Base-by-base conservation (phyloP, 2,797 vertebrate species). In the Platalea minor region DNA sequence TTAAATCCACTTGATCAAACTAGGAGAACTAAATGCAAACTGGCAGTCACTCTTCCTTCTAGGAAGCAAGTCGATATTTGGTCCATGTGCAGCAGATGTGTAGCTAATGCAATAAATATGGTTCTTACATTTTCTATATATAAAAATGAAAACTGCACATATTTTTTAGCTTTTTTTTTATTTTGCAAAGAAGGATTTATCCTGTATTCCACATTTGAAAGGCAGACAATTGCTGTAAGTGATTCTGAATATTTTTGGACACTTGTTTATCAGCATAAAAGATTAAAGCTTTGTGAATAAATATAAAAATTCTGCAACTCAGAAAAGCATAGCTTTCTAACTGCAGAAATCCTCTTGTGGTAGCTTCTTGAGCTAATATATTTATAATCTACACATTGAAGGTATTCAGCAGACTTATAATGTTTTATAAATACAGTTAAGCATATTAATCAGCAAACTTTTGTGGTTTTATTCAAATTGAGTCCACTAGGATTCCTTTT, bases 101-200 rank as follows among this genome's bases (percentile, higher is more conserved):
- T 95, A 80, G 74, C 83, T 96, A 93, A 97, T 94, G 83, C 88
- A 89, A 85, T 78, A 95, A 96, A 88, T 89, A 86, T 48, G 91
- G 68, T 88, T 92, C 94, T 95, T 95, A 92, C 68, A 48, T 92
- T 75, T 83, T 88, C 41, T 78, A 26, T 41, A 41, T 25, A 72
- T 68, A 85, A 69, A 87, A 91, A 82, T 54, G 19, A 84, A 85
- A 91, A 51, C 19, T 59, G 41, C 56, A 77, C 6, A 10, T 63
- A 68, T 41, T 39, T 76, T 91, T 89, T 45, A 90, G 23, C 21
- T 43, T 46, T 45, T 65, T 57, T 74, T 46, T 56, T 12, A 37
- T 69, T 94, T 87, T 4, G 1, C 54, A 83, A 91, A 83, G 87
- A 68, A 45, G 5, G 11, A 8, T 89, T 95, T 95, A 83, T 91